phyloP scores from a whole-genome alignment of 2,888 invertebrate species.

The Sphaerophoria taeniata region DNA sequence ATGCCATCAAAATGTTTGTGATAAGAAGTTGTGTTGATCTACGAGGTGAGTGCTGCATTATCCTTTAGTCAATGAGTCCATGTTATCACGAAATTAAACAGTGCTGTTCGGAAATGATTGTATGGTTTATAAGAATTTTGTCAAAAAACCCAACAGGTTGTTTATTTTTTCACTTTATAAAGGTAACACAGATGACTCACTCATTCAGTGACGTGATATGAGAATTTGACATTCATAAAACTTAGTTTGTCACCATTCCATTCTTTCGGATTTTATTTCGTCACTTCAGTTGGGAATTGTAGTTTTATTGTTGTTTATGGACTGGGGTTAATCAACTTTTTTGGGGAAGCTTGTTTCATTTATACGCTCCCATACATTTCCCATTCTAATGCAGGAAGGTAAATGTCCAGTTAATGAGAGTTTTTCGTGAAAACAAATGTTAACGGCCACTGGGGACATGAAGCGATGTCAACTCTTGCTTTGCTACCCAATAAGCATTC shows the following conservation, averaged over 20 bases:
- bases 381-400: neutral
- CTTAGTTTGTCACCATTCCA: too few relatives aligned
- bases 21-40: conserved; percentile 75
- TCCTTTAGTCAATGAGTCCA: neutral
- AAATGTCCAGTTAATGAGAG: conserved; percentile 36
- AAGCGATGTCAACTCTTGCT: neutral
- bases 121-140: neutral
- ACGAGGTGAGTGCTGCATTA: conserved; percentile 67
- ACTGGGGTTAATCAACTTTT: conserved; percentile 27
- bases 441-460: neutral
- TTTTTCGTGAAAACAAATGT: conserved; percentile 30
- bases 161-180: too few relatives aligned
- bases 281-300: conserved; percentile 29
- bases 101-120: neutral
- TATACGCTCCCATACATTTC: conserved; percentile 16
- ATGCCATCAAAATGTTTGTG: conserved; percentile 73
- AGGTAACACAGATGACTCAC: neutral
- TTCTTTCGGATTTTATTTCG: conserved; percentile 1
- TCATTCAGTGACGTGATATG: neutral
- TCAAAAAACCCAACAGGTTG: neutral
- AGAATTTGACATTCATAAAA: conserved; percentile 44
- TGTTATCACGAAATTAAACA: neutral
- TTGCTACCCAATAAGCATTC: too few relatives aligned
- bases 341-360: neutral
- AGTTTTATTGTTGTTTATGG: conserved; percentile 21